phyloP scores from a whole-genome alignment of 2,888 invertebrate species.

The Balanococcus diminutus region DNA sequence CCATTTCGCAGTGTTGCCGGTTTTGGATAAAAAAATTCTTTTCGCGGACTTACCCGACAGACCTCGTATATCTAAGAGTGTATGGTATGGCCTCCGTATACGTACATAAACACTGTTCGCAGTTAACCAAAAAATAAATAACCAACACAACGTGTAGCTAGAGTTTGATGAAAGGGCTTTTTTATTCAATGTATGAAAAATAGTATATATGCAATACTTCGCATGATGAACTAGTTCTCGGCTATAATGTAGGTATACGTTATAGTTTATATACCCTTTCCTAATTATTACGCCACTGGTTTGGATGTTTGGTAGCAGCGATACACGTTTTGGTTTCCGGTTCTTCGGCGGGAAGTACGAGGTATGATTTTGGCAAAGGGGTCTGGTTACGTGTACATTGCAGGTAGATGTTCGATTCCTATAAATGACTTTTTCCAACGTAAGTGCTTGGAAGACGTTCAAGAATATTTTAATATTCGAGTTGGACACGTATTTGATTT shows the following conservation, averaged over 20 bases:
- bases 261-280: background rate
- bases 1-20: too few relatives aligned
- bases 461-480: background rate
- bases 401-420: background rate
- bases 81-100: background rate
- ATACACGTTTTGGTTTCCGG: background rate
- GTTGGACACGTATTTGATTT: background rate
- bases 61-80: too few relatives aligned
- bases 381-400: background rate
- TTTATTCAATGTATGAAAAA: background rate
- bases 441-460: background rate
- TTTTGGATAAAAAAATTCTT: too few relatives aligned
- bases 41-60: too few relatives aligned
- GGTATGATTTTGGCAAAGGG: background rate
- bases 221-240: background rate
- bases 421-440: background rate
- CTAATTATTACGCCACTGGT: background rate
- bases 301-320: too few relatives aligned
- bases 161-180: background rate
- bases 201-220: background rate
- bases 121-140: background rate
- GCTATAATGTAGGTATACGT: background rate
- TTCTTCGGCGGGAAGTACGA: background rate
- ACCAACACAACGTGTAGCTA: background rate
- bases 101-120: too few relatives aligned